Percentiles rank a stretch among this genome's conserved stretches.
These are phyloP conservation scores for Macquaria ambigua DNA, from an alignment of 2,113 vertebrate species.

Conservation along the genomic window DNA sequence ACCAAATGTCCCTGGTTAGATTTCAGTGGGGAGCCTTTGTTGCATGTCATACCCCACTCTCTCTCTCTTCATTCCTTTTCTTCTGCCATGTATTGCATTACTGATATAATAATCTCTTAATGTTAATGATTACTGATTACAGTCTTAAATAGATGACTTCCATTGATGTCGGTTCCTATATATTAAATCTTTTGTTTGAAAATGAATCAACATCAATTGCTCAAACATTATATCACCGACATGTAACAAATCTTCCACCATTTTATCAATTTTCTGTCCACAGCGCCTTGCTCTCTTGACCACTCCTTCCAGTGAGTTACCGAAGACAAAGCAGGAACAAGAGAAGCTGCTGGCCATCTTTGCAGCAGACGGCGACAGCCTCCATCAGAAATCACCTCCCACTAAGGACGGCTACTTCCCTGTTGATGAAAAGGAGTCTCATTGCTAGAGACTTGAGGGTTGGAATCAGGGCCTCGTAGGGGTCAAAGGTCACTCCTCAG, in stretches of 20 bases:
- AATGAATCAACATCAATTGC: neutral
- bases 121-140: neutral
- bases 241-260: no score
- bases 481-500: constrained; percentile 48
- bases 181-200: neutral
- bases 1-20: neutral
- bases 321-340: constrained; percentile 79
- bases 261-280: neutral
- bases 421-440: constrained; percentile 82
- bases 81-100: neutral
- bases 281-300: constrained; percentile 79
- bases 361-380: constrained; percentile 64
- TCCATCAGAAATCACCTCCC: constrained; percentile 63
- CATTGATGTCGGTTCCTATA: neutral
- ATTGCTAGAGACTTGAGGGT: constrained; percentile 72
- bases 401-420: constrained; percentile 80
- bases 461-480: constrained; percentile 14
- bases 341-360: constrained; percentile 77
- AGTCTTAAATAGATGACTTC: no score
- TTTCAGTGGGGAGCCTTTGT: neutral
- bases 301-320: constrained; percentile 79
- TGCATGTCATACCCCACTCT: neutral
- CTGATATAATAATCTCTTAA: constrained; percentile 2
- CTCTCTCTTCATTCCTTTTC: neutral
- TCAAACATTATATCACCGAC: neutral